Percentiles rank a stretch among this genome's conserved stretches.
Evolutionary conservation across 1,140 invertebrate genomes (phyloP).

Genomic region (Chironomus striatipennis): DNA sequence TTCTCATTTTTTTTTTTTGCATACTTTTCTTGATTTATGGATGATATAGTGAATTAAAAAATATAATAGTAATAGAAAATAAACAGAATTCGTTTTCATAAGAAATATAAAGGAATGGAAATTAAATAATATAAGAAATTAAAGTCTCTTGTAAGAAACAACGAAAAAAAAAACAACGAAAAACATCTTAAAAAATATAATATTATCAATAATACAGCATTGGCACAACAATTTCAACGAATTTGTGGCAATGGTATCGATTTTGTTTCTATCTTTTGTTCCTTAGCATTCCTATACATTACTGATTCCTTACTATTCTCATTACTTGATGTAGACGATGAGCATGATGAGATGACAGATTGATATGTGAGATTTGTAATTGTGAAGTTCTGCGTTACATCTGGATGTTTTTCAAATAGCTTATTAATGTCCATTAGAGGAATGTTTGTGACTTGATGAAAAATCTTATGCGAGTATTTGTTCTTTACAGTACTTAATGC

Average conservation of each 20-base stretch:
- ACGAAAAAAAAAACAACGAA: too few relatives aligned
- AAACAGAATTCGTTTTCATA: too few relatives aligned
- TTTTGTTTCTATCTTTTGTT: background rate
- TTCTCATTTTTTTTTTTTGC: too few relatives aligned
- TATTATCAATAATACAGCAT: background rate
- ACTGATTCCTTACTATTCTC: background rate
- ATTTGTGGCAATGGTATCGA: background rate
- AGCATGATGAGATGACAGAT: background rate
- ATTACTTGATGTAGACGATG: background rate
- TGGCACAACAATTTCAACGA: background rate
- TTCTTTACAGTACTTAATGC: slow-evolving; percentile 75
- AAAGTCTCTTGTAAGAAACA: too few relatives aligned
- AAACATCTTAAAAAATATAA: too few relatives aligned
- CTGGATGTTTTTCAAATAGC: slow-evolving; percentile 31
- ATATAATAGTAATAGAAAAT: too few relatives aligned
- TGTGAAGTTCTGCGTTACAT: background rate
- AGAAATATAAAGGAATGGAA: too few relatives aligned
- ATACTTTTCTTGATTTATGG: too few relatives aligned
- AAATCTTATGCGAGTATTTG: slow-evolving; percentile 93
- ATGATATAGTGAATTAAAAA: too few relatives aligned
- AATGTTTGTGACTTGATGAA: slow-evolving; percentile 73
- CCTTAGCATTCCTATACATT: too few relatives aligned
- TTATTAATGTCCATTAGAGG: slow-evolving; percentile 46
- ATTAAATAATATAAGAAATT: too few relatives aligned
- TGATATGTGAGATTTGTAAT: background rate